phyloP scores from a whole-genome alignment of 2,797 vertebrate species.

The Oceanodroma leucorhoa region DNA sequence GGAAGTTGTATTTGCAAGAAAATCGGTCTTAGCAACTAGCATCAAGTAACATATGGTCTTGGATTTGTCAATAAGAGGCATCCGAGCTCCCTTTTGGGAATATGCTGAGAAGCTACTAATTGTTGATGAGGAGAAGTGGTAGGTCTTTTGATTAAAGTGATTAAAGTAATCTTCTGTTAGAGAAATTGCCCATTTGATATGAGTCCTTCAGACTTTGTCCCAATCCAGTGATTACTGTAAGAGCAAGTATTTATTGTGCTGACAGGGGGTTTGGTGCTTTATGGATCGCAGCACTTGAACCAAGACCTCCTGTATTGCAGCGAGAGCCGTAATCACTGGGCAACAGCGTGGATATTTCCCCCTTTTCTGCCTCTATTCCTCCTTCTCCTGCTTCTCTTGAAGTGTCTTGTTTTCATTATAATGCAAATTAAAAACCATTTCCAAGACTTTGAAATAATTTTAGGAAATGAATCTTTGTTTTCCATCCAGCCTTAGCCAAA shows the following conservation, averaged over 20 bases:
- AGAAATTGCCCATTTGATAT: neutral
- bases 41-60: neutral
- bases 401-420: neutral
- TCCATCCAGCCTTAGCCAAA: neutral
- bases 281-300: neutral
- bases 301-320: neutral
- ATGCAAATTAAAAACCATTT: neutral
- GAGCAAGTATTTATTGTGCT: neutral
- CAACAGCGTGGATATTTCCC: neutral
- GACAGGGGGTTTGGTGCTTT: neutral
- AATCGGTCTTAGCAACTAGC: neutral
- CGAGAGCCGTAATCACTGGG: neutral
- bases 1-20: neutral
- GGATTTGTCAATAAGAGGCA: neutral
- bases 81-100: neutral
- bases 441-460: neutral
- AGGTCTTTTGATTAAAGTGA: conserved; percentile 1
- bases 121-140: neutral
- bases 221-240: neutral
- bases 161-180: neutral
- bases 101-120: neutral
- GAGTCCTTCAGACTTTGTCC: neutral
- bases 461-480: conserved; percentile 6
- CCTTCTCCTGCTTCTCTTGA: neutral
- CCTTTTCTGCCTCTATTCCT: neutral